Percentiles rank a stretch among this genome's conserved stretches.
These are phyloP conservation scores for Calephelis virginiensis DNA, from an alignment of 1,140 invertebrate species.

Conservation along the genomic window DNA sequence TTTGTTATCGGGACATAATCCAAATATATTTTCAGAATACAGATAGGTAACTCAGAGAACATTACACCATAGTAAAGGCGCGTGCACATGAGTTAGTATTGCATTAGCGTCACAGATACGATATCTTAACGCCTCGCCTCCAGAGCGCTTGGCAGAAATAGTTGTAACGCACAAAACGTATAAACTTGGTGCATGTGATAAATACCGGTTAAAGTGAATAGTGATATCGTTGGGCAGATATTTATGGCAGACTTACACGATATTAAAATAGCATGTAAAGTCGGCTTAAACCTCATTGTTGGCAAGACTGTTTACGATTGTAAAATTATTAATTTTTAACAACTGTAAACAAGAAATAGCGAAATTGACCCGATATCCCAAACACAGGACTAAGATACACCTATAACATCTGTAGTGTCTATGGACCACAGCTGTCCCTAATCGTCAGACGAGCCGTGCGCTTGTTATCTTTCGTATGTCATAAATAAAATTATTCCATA, in stretches of 20 bases:
- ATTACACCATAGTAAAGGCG: constrained; percentile 57
- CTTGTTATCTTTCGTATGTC: no score
- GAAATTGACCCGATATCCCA: no score
- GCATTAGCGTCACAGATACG: constrained; percentile 62
- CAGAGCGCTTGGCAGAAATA: constrained; percentile 34
- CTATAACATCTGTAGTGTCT: no score
- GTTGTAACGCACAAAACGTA: constrained; percentile 37
- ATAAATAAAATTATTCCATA: no score
- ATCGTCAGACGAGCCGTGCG: no score
- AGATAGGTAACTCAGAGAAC: constrained; percentile 32
- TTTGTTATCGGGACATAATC: constrained; percentile 15
- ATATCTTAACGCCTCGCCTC: constrained; percentile 54
- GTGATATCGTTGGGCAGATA: constrained; percentile 14
- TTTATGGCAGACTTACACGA: constrained; percentile 4
- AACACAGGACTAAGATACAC: no score
- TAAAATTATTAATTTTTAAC: no score
- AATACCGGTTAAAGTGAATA: constrained; percentile 29
- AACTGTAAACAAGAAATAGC: no score
- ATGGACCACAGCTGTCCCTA: no score
- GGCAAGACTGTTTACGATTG: not conserved
- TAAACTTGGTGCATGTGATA: constrained; percentile 33
- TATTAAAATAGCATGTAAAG: not conserved
- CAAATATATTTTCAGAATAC: constrained; percentile 26
- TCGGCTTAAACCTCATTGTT: not conserved
- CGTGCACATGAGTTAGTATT: constrained; percentile 64